phyloP scores from a whole-genome alignment of 2,113 vertebrate genomes.

The Poicephalus meyeri region DNA sequence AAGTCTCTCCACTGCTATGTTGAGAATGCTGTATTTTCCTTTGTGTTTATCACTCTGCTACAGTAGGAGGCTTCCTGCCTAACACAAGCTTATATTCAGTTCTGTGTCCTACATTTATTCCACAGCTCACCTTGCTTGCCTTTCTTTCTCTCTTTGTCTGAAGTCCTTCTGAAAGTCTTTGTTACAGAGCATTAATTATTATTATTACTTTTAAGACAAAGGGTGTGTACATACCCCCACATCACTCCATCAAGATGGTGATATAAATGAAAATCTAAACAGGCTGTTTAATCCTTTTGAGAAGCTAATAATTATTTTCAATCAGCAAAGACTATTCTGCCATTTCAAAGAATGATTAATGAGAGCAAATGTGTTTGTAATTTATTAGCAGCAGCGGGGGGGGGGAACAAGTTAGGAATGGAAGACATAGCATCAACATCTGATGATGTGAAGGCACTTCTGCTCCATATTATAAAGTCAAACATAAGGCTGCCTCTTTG shows the following conservation, averaged over 20 bases:
- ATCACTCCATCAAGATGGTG: constrained; percentile 75
- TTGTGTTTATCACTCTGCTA: constrained; percentile 66
- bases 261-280: constrained; percentile 76
- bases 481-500: constrained; percentile 29
- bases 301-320: constrained; percentile 79
- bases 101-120: constrained; percentile 52
- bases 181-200: constrained; percentile 55
- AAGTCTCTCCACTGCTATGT: constrained; percentile 66
- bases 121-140: constrained; percentile 49
- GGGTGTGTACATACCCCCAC: constrained; percentile 57
- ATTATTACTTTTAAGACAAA: constrained; percentile 74
- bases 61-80: constrained; percentile 42
- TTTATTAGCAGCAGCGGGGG: constrained; percentile 39
- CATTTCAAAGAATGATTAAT: constrained; percentile 76
- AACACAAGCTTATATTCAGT: constrained; percentile 34
- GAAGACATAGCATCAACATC: constrained; percentile 44
- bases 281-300: constrained; percentile 74
- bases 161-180: constrained; percentile 50
- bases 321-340: constrained; percentile 74
- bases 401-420: constrained; percentile 17
- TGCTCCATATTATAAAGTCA: constrained; percentile 51
- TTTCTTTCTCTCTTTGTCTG: constrained; percentile 53
- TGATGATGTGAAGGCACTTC: constrained; percentile 48
- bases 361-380: constrained; percentile 70
- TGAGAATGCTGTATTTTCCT: constrained; percentile 61